Conservation (phyloP, 2,113 vertebrate species). For the Helogale parvula region DNA sequence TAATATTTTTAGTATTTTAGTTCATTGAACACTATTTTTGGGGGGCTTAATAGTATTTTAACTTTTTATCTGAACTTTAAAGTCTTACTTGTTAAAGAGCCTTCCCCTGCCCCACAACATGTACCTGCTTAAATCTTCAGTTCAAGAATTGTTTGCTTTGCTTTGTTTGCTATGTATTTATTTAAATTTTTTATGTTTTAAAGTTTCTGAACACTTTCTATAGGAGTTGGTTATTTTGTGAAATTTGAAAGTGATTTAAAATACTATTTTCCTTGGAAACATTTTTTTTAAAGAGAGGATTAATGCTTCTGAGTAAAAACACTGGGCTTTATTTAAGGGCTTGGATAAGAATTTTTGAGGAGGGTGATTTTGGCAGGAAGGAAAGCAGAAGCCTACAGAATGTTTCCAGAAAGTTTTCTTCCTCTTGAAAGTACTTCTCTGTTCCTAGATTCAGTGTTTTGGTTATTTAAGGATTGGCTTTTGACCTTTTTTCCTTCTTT, state of each 20-base stretch:
- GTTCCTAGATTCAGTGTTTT: background rate
- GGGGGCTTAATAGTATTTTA: conserved; percentile 27
- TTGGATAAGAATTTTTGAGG: background rate
- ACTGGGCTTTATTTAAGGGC: background rate
- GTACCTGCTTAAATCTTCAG: conserved; percentile 23
- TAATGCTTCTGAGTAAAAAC: background rate
- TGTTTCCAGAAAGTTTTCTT: background rate
- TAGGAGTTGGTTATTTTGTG: background rate
- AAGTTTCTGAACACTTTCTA: background rate
- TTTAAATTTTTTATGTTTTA: background rate
- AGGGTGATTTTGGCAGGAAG: background rate
- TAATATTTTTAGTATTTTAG: conserved; percentile 36
- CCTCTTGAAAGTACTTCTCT: background rate
- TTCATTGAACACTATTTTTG: background rate
- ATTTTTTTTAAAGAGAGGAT: background rate
- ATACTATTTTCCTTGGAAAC: background rate
- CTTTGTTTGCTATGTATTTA: background rate
- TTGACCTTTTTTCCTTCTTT: background rate
- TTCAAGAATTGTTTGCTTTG: conserved; percentile 12
- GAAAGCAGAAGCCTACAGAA: background rate
- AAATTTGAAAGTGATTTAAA: conserved; percentile 27
- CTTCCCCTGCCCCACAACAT: background rate
- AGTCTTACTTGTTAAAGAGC: conserved; percentile 38
- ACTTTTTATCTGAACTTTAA: conserved; percentile 50
- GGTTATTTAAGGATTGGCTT: conserved; percentile 4